phyloP scores from a whole-genome alignment of 1,140 invertebrate genomes.

The Dendroctonus ponderosae region DNA sequence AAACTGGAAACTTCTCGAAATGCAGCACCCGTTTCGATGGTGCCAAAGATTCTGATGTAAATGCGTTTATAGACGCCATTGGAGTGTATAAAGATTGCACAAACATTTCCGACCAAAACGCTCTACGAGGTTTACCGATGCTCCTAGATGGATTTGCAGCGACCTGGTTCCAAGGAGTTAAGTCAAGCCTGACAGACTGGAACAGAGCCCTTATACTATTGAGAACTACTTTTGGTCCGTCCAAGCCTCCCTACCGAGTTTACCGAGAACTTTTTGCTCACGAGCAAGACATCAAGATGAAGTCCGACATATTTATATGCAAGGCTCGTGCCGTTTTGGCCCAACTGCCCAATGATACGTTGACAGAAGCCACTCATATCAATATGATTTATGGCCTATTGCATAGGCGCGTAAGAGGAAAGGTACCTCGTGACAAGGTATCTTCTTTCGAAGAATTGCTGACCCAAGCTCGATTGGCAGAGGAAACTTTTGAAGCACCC shows the following conservation, averaged over 20 bases:
- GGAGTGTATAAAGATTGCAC: neutral
- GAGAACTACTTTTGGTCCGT: neutral
- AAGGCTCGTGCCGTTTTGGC: neutral
- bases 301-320: neutral
- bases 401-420: neutral
- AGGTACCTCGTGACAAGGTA: neutral
- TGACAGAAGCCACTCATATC: neutral
- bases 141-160: neutral
- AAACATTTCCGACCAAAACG: neutral
- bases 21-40: neutral
- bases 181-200: neutral
- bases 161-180: neutral
- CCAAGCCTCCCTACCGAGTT: neutral
- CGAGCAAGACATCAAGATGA: neutral
- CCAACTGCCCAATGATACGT: neutral
- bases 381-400: neutral
- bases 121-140: neutral
- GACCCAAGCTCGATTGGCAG: neutral
- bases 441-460: neutral
- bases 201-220: neutral
- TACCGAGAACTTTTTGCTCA: neutral
- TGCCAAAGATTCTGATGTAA: neutral
- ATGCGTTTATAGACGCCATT: neutral
- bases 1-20: neutral
- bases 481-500: neutral